Evolutionary conservation across 2,888 invertebrate species (phyloP), one percentile per base, ranked within the genome.

Genomic region (Netelia virgata): DNA sequence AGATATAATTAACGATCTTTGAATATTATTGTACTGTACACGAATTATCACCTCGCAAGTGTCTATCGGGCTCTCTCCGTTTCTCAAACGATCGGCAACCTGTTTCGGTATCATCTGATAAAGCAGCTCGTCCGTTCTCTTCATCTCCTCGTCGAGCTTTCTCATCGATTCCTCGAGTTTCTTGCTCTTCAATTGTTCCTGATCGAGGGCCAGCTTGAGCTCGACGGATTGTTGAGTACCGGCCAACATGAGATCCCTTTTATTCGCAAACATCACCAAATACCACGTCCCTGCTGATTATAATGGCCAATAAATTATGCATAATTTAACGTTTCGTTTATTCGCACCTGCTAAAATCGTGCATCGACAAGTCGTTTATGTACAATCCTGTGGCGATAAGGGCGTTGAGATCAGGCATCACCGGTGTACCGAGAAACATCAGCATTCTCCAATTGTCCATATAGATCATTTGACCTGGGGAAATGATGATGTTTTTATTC

Each of bases 91-190:
- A 93, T 99, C 99, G 0, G 99, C 99, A 5, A 99, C 99, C 92
- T 98, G 98, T 93, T 98, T 98, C 43, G 99, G 99, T 95, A 99
- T 99, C 99, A 99, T 99, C 95, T 99, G 99, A 94, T 99, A 99
- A 0, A 99, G 94, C 36, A 99, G 94, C 90, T 98, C 98, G 92
- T 99, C 99, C 0, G 99, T 99, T 85, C 98, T 95, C 90, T 97
- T 96, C 98, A 99, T 99, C 94, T 99, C 99, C 88, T 97, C 97
- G 92, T 99, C 99, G 86, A 99, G 94, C 92, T 98, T 98, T 88
- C 97, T 95, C 98, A 99, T 99, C 0, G 98, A 98, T 91, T 99
- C 98, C 91, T 99, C 98, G 70, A 99, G 94, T 91, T 98, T 98
- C 93, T 98, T 98, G 82, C 98, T 98, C 94, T 99, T 99, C 92